Evolutionary conservation across 2,888 invertebrate genomes (phyloP), one percentile per base, ranked within the genome.

Genomic region (Phyto melanocephala): DNA sequence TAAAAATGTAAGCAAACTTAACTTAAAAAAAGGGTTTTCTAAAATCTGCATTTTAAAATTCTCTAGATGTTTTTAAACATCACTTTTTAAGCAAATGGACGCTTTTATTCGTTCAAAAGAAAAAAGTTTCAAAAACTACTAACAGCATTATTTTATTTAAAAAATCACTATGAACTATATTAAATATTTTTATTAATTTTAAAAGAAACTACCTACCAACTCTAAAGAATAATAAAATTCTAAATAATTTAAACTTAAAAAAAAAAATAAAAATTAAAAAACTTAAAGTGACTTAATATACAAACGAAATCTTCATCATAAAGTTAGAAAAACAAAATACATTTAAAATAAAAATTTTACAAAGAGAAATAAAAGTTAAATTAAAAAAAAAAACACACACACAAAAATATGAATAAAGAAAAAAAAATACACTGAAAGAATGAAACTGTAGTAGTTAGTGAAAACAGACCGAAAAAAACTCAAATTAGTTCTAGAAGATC

Each of bases 231-330:
- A 28, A 28, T 6, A 6, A 28, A 28, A n/a, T n/a, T n/a, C n/a
- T n/a, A n/a, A 3, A 28, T 28, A 28, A 28, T 28, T 28, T 28
- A 28, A 28, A 28, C 6, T 28, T 60, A 20, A 70, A 20, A 33
- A 37, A 22, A 74, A 17, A 33, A 40, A 58, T 35, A 13, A 20
- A 62, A 60, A 28, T 20, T 22, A 63, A 58, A 74, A 40, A 76
- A 81, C 74, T 67, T 58, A 71, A 78, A 80, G 79, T 82, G 74
- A 82, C 76, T 80, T 72, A 82, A 74, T 77, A 77, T 77, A 76
- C 78, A 79, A 84, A 77, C 65, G 77, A 82, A 82, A 77, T 62
- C 42, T 77, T 60, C 35, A 62, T 70, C 33, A 76, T 22, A 62
- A 56, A 52, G 33, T 35, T n/a, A n/a, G n/a, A n/a, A n/a, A n/a